Evolutionary conservation across 1,140 invertebrate genomes (phyloP).

Genomic region (Ectropis grisescens): DNA sequence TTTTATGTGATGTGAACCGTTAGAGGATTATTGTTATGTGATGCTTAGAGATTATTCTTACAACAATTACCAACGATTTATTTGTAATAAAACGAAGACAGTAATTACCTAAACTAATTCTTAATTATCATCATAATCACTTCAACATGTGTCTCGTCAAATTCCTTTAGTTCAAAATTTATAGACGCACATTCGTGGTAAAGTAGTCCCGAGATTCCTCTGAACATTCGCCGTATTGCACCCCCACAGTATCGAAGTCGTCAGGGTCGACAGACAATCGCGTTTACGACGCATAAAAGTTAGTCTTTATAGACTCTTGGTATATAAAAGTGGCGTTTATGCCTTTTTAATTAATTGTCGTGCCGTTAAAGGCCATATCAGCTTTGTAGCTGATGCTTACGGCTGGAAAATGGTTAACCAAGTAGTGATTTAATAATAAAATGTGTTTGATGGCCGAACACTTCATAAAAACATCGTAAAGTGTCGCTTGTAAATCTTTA

Average conservation of each 20-base stretch:
- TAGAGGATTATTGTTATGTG: too few species aligned
- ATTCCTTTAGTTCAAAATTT: too few species aligned
- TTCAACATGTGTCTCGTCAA: too few species aligned
- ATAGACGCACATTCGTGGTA: too few species aligned
- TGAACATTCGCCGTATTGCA: conserved; percentile 3
- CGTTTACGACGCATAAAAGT: conserved; percentile 71
- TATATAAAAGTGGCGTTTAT: conserved; percentile 69
- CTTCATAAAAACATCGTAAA: conserved; percentile 53
- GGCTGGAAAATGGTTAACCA: conserved; percentile 48
- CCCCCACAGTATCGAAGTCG: conserved; percentile 36
- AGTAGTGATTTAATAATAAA: conserved; percentile 60
- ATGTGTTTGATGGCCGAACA: conserved; percentile 39
- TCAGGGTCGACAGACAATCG: conserved; percentile 60
- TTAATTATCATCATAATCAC: too few species aligned
- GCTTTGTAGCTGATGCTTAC: conserved; percentile 44
- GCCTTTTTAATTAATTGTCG: conserved; percentile 68
- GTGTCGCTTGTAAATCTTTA: conserved; percentile 28
- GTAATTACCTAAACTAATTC: too few species aligned
- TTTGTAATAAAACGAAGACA: too few species aligned
- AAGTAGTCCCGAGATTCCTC: too few species aligned
- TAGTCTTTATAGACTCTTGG: conserved; percentile 67
- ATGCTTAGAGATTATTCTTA: too few species aligned
- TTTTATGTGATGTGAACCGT: too few species aligned
- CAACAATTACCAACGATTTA: too few species aligned
- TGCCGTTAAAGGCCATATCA: conserved; percentile 59